Evolutionary conservation across 2,888 invertebrate species (phyloP).

Genomic region (Agrochola lota): DNA sequence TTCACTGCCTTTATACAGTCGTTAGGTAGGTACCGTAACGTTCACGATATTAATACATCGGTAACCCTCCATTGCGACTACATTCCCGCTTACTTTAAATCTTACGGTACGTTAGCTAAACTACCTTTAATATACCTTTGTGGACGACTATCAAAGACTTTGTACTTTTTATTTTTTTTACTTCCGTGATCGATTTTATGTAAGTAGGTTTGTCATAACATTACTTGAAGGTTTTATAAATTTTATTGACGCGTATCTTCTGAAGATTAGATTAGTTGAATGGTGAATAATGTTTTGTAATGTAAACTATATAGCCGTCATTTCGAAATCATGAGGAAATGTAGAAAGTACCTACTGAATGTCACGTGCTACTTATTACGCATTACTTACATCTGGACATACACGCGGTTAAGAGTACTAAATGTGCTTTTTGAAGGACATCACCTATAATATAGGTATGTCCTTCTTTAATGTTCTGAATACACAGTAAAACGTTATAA

Average conservation of each 20-base stretch:
- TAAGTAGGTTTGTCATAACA: conserved; percentile 19
- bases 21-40: conserved; percentile 71
- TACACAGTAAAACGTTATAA: conserved; percentile 10
- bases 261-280: conserved; percentile 35
- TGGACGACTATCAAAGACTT: conserved; percentile 40
- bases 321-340: background rate
- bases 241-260: conserved; percentile 24
- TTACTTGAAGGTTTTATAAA: conserved; percentile 34
- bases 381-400: background rate
- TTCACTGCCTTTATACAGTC: conserved; percentile 78
- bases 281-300: conserved; percentile 2
- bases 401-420: background rate
- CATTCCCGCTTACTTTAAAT: conserved; percentile 68
- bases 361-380: background rate
- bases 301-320: conserved; percentile 13
- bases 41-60: conserved; percentile 68
- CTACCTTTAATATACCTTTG: conserved; percentile 24
- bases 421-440: background rate
- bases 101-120: conserved; percentile 42
- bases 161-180: conserved; percentile 12
- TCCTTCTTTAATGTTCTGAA: background rate
- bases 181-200: conserved; percentile 28
- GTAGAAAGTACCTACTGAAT: background rate
- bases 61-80: conserved; percentile 54
- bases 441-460: background rate